phyloP scores from a whole-genome alignment of 2,888 invertebrate genomes.

The Protonemura montana region DNA sequence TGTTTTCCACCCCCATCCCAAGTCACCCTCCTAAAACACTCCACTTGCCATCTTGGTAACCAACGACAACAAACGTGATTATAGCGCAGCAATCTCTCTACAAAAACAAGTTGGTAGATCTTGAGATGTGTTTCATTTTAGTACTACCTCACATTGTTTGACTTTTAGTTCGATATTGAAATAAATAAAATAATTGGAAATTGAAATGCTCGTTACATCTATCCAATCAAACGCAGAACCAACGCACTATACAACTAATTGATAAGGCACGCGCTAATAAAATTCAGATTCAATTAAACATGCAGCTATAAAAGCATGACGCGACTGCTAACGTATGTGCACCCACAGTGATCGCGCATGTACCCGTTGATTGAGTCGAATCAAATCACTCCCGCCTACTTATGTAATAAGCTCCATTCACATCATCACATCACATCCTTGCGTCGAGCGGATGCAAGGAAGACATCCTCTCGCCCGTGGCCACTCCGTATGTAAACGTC shows the following conservation, averaged over 20 bases:
- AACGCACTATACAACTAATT: background rate
- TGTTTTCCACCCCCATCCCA: too few relatives aligned
- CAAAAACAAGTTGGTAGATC: too few relatives aligned
- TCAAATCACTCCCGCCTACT: slow-evolving; percentile 31
- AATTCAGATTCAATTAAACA: slow-evolving; percentile 18
- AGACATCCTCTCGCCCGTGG: slow-evolving; percentile 9
- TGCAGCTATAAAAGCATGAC: slow-evolving; percentile 25
- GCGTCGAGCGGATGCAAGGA: background rate
- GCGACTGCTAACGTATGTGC: background rate
- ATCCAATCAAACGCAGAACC: background rate
- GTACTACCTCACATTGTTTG: too few relatives aligned
- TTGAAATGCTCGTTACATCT: too few relatives aligned
- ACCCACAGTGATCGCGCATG: background rate
- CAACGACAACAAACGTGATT: too few relatives aligned
- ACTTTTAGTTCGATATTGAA: too few relatives aligned
- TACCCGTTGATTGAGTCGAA: slow-evolving; percentile 26
- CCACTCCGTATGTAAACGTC: background rate
- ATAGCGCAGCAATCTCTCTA: too few relatives aligned
- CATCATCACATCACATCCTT: slow-evolving; percentile 13
- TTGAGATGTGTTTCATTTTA: too few relatives aligned
- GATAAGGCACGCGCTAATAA: background rate
- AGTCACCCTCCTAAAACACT: too few relatives aligned
- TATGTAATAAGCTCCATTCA: background rate
- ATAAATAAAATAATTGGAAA: too few relatives aligned
- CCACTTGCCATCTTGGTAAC: too few relatives aligned